Evolutionary conservation across 2,888 invertebrate genomes (phyloP).

Genomic region (Dasysyrphus tricinctus): DNA sequence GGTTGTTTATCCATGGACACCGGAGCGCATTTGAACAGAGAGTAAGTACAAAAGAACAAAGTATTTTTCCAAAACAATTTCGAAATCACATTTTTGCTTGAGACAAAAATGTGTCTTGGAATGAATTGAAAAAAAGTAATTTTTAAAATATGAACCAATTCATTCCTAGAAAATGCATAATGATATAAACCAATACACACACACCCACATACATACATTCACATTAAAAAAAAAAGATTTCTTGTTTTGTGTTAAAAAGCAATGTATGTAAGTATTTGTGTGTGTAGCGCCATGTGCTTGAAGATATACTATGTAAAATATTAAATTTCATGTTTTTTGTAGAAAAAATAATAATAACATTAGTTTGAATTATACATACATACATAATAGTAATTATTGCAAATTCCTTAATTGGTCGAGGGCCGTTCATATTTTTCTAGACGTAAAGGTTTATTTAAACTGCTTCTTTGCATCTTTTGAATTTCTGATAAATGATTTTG

Average conservation of each 20-base stretch:
- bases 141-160: neutral
- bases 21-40: constrained; percentile 93
- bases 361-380: constrained; percentile 29
- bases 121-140: neutral
- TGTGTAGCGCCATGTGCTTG: constrained; percentile 57
- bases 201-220: constrained; percentile 1
- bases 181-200: constrained; percentile 27
- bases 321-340: constrained; percentile 35
- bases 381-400: neutral
- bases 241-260: neutral
- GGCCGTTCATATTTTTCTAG: constrained; percentile 29
- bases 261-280: constrained; percentile 47
- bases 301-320: constrained; percentile 37
- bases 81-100: constrained; percentile 11
- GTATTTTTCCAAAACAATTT: constrained; percentile 79
- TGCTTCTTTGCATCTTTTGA: constrained; percentile 1
- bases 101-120: constrained; percentile 2
- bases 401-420: constrained; percentile 29
- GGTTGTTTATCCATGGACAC: constrained; percentile 98
- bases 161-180: constrained; percentile 30
- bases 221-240: constrained; percentile 8
- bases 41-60: constrained; percentile 85
- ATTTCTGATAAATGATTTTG: neutral
- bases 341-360: constrained; percentile 8
- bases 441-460: neutral